A percentile compares a stretch with the other conserved stretches of the same genome.
phyloP scores from a whole-genome alignment of 1,140 invertebrate genomes.

The Ephestia elutella region DNA sequence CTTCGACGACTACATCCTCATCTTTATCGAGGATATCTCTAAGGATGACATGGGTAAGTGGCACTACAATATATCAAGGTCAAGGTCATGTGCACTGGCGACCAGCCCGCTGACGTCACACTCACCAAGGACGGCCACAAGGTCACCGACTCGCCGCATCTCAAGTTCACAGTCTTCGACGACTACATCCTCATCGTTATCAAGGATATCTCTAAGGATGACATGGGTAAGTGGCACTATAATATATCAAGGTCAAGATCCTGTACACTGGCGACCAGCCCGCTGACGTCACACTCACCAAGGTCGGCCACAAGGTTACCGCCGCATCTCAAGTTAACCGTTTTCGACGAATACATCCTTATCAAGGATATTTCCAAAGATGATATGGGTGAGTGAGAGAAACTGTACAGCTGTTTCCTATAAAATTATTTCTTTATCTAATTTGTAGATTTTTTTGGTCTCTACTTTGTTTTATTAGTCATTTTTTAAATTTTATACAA shows the following conservation, averaged over 20 bases:
- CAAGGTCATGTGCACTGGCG: constrained; percentile 83
- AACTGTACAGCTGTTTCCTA: no score
- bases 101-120: constrained; percentile 91
- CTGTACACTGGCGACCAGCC: constrained; percentile 83
- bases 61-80: not conserved
- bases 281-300: constrained; percentile 87
- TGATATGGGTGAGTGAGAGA: constrained; percentile 85
- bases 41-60: constrained; percentile 86
- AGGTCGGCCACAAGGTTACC: constrained; percentile 85
- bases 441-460: no score
- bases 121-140: constrained; percentile 88
- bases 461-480: no score
- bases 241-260: not conserved
- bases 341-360: constrained; percentile 97
- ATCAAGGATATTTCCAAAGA: constrained; percentile 90
- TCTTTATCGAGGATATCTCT: constrained; percentile 91
- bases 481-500: no score
- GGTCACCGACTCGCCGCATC: constrained; percentile 83
- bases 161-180: constrained; percentile 96
- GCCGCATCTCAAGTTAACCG: constrained; percentile 89
- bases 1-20: constrained; percentile 96
- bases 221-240: constrained; percentile 79
- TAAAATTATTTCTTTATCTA: no score
- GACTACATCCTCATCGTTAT: constrained; percentile 96
- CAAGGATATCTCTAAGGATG: constrained; percentile 88